Evolutionary conservation across 2,888 invertebrate species (phyloP).

Genomic region (Drosophila melanosoma): DNA sequence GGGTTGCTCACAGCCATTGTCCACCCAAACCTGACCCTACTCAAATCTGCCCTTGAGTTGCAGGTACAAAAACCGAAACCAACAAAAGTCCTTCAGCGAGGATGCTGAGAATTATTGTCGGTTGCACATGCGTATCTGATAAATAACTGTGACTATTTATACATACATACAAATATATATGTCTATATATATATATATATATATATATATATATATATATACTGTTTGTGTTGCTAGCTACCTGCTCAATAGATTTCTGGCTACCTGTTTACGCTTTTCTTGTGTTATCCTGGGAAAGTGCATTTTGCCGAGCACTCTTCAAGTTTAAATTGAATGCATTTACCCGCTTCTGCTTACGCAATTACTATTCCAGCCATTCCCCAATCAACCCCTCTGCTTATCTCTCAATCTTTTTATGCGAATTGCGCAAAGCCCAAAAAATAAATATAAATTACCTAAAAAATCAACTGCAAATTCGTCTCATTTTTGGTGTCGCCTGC

Average conservation of each 20-base stretch:
- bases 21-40: neutral
- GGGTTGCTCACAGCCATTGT: conserved; percentile 6
- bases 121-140: conserved; percentile 1
- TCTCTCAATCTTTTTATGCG: conserved; percentile 3
- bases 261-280: neutral
- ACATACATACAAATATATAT: neutral
- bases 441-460: neutral
- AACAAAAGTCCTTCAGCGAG: neutral
- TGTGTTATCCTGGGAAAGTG: conserved; percentile 3
- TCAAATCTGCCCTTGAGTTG: conserved; percentile 30
- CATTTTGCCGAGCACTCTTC: neutral
- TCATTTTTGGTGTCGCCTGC: conserved; percentile 53
- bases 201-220: neutral
- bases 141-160: neutral
- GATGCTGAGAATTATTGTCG: conserved; percentile 21
- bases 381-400: neutral
- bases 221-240: neutral
- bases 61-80: neutral
- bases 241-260: neutral
- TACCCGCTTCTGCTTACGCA: conserved; percentile 39
- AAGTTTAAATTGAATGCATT: neutral
- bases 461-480: conserved; percentile 44
- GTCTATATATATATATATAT: too few relatives aligned
- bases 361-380: conserved; percentile 5
- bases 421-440: conserved; percentile 21